phyloP scores from a whole-genome alignment of 1,140 invertebrate genomes.

The Cydia strobilella region DNA sequence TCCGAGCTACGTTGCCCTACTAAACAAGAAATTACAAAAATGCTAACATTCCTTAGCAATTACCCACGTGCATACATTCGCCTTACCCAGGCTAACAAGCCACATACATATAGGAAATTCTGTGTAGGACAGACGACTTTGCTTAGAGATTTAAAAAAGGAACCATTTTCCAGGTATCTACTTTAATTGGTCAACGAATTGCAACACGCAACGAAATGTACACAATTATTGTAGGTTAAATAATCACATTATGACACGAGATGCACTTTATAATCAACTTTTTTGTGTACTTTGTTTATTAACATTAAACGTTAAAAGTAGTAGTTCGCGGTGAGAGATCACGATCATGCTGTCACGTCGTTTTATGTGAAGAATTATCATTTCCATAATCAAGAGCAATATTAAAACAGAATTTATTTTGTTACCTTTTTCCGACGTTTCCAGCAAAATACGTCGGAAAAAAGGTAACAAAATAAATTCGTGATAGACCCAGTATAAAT shows the following conservation, averaged over 20 bases:
- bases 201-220: neutral
- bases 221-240: slow-evolving; percentile 14
- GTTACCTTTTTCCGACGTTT: too few relatives aligned
- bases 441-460: too few relatives aligned
- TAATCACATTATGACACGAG: neutral
- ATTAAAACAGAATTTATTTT: too few relatives aligned
- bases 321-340: too few relatives aligned
- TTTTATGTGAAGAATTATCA: too few relatives aligned
- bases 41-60: slow-evolving; percentile 15
- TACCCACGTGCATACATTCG: slow-evolving; percentile 19
- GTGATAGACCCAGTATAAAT: too few relatives aligned
- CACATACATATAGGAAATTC: neutral
- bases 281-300: neutral
- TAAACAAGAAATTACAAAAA: slow-evolving; percentile 32
- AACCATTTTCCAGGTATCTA: neutral
- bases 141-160: neutral
- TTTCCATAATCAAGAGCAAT: too few relatives aligned
- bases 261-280: neutral
- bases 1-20: neutral
- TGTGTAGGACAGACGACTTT: neutral
- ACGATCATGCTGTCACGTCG: too few relatives aligned
- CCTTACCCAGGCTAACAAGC: slow-evolving; percentile 6
- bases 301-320: neutral
- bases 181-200: neutral
- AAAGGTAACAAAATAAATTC: too few relatives aligned